Percentiles rank a stretch among this genome's conserved stretches.
These are phyloP conservation scores for Bombus sylvicola DNA, from an alignment of 1,140 invertebrate species.

Conservation along the genomic window DNA sequence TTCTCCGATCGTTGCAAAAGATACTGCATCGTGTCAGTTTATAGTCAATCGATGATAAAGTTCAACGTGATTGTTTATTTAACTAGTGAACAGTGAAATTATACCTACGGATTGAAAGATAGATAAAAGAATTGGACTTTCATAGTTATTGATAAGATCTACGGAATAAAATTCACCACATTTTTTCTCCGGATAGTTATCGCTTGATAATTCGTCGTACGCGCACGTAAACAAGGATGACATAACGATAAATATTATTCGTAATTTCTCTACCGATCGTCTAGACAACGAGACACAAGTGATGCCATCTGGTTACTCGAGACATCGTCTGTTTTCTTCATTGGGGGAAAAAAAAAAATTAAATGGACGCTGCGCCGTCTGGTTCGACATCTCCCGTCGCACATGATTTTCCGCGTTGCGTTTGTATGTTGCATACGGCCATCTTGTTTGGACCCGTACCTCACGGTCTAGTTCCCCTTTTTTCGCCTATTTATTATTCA, in stretches of 20 bases:
- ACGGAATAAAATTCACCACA: not conserved
- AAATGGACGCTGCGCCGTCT: not conserved
- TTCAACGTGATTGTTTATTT: not conserved
- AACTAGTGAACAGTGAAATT: not conserved
- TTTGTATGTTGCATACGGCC: slow-evolving; percentile 24
- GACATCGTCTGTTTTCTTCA: not conserved
- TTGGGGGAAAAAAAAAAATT: not conserved
- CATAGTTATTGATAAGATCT: slow-evolving; percentile 34
- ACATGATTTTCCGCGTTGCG: slow-evolving; percentile 16
- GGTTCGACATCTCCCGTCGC: not conserved
- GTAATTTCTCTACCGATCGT: not conserved
- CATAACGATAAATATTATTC: slow-evolving; percentile 55
- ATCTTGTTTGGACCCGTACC: slow-evolving; percentile 41
- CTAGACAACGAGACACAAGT: not conserved
- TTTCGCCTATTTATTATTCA: slow-evolving; percentile 70
- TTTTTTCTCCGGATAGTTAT: slow-evolving; percentile 35
- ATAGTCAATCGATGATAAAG: not conserved
- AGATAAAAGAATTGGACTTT: slow-evolving; percentile 30
- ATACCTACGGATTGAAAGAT: not conserved
- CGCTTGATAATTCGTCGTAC: slow-evolving; percentile 12
- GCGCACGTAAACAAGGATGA: slow-evolving; percentile 42
- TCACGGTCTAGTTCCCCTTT: slow-evolving; percentile 51
- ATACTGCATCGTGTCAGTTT: too few species aligned
- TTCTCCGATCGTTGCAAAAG: not conserved
- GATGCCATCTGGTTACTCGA: not conserved